Evolutionary conservation across 2,797 vertebrate species (phyloP), one percentile per base, ranked within the genome.

Genomic region (Scarus forsteni): DNA sequence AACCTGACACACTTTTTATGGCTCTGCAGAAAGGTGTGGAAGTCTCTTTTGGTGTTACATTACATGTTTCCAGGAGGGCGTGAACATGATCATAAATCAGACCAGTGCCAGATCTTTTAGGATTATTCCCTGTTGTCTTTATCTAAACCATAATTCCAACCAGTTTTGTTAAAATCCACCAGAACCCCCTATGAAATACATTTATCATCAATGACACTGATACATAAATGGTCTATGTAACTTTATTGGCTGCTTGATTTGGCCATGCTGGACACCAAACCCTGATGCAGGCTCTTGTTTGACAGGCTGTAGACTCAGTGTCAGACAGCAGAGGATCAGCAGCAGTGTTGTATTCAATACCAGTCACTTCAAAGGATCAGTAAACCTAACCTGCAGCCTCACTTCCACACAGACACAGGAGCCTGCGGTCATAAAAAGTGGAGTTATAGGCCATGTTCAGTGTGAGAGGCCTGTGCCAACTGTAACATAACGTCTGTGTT

Each of bases 1-100:
- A 73, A 65, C 59, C 44, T 53, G 6, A 27, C 75, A 58, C 8
- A 73, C 53, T 79, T 79, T 73, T 78, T 43, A 66, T 57, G 44
- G 18, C n/a, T 48, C 1, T 14, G 62, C 27, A 60, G 42, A 76
- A 60, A 60, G 73, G 61, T 49, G 61, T 49, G 50, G 3, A 10
- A 60, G 10, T 49, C 42, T 34, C 55, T 68, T 16, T 53, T 70
- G 1, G 59, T 54, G n/a, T 72, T 53, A 71, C 0, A 51, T 75
- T 65, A 44, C 55, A 57, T 42, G 15, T 79, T 70, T 67, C 58
- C 19, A 34, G 12, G n/a, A 60, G 9, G 27, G 56, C 35, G 11
- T 19, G 12, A 35, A 50, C 15, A 50, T 40, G 38, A 35, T 16
- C n/a, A 18, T 51, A 52, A 9, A 35, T 56, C 45, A 63, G 45